Percentiles rank a stretch among this genome's conserved stretches.
phyloP scores from a whole-genome alignment of 2,113 vertebrate genomes.

The Indicator indicator region DNA sequence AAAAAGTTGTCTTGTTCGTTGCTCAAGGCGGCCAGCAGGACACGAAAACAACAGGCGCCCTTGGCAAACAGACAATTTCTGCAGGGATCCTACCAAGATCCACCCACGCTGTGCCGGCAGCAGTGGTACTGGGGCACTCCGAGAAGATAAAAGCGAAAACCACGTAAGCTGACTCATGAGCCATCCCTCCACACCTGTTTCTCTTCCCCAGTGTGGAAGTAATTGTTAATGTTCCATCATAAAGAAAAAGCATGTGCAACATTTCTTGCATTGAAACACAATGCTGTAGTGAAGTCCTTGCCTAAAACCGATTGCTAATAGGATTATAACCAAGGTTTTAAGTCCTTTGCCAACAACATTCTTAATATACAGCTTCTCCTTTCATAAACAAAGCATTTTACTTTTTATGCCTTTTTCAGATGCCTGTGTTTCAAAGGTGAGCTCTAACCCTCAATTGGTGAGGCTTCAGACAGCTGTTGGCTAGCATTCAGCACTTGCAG shows the following conservation, averaged over 20 bases:
- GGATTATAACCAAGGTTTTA: background rate
- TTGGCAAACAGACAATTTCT: background rate
- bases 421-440: background rate
- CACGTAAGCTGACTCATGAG: background rate
- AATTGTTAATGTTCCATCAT: background rate
- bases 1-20: background rate
- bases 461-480: background rate
- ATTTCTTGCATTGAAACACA: background rate
- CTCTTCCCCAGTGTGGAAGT: background rate
- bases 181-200: background rate
- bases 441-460: background rate
- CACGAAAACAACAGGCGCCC: accelerated
- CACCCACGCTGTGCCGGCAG: accelerated
- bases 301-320: background rate
- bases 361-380: background rate
- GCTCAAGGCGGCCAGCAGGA: background rate
- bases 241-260: background rate
- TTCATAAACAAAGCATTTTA: background rate
- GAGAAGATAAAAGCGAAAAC: background rate
- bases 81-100: background rate
- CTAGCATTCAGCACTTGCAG: background rate
- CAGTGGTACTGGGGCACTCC: accelerated
- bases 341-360: background rate
- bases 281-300: background rate
- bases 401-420: background rate